Percentiles rank a stretch among this genome's conserved stretches.
Conservation (phyloP, 2,797 vertebrate genomes). For the Dicrostonyx torquatus region DNA sequence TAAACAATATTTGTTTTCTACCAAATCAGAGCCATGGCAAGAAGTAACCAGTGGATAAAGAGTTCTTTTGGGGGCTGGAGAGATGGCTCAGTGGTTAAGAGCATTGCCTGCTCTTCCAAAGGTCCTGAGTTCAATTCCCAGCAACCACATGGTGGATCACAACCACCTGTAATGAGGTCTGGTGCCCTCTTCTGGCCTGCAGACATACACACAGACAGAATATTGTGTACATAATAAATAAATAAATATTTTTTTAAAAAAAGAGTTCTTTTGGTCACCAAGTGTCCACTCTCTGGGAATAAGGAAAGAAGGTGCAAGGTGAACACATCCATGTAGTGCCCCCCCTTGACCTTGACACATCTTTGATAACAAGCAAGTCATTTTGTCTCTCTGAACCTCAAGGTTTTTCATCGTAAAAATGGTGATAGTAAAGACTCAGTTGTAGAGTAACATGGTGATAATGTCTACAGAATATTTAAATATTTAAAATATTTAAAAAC, state of each 20-base stretch:
- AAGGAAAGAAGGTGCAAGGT: neutral
- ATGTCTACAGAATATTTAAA: neutral
- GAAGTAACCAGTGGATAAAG: neutral
- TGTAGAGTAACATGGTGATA: neutral
- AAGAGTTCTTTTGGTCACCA: neutral
- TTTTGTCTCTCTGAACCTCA: neutral
- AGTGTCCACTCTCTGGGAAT: neutral
- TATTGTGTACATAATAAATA: no score
- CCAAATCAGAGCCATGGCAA: neutral
- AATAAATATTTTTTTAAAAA: no score
- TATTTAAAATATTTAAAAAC: neutral
- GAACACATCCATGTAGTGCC: neutral
- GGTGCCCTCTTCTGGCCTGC: no score
- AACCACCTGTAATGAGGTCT: no score
- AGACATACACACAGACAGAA: no score
- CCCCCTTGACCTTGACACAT: neutral
- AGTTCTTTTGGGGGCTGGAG: neutral
- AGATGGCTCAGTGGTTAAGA: no score
- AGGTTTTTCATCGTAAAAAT: neutral
- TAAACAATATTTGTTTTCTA: neutral
- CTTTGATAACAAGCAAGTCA: neutral
- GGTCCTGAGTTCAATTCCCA: no score
- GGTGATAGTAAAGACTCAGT: neutral
- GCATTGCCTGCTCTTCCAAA: no score
- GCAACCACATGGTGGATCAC: no score